A percentile compares a stretch with the other conserved stretches of the same genome.
These are phyloP conservation scores for Meloidogyne floridensis DNA, from an alignment of 1,140 invertebrate genomes.

Conservation along the genomic window DNA sequence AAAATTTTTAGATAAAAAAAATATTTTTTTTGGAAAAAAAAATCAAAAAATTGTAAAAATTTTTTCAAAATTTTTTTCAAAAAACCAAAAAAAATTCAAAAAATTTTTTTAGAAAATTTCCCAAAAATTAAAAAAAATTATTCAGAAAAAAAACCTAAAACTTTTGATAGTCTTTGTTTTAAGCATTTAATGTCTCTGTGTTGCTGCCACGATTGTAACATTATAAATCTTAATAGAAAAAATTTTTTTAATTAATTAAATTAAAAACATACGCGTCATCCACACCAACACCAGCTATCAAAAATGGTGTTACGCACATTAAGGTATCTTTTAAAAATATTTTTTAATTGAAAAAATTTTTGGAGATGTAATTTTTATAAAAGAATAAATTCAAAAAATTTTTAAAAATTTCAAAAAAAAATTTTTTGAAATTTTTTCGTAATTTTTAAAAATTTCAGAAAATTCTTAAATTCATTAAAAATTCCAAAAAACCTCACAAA, in stretches of 20 bases:
- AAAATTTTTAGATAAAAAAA: no score
- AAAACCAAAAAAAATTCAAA: background rate
- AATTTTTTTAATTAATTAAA: background rate
- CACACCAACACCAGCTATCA: slow-evolving; percentile 55
- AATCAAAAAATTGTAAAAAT: no score
- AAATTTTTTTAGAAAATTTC: background rate
- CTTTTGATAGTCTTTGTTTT: slow-evolving; percentile 23
- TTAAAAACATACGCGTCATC: slow-evolving; percentile 50
- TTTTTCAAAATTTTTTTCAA: no score
- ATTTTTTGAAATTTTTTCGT: no score
- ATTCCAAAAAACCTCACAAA: slow-evolving; percentile 32
- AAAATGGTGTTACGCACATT: slow-evolving; percentile 64
- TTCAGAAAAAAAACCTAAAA: slow-evolving; percentile 28
- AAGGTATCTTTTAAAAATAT: slow-evolving; percentile 36
- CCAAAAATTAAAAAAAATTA: background rate
- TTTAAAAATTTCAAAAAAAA: no score
- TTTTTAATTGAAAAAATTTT: background rate
- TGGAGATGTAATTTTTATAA: no score
- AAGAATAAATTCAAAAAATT: no score
- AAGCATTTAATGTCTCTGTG: slow-evolving; percentile 42
- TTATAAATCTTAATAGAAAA: slow-evolving; percentile 12
- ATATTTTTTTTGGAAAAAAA: no score
- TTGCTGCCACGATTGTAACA: slow-evolving; percentile 58
- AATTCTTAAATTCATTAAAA: background rate
- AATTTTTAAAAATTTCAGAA: no score